A percentile compares a stretch with the other conserved stretches of the same genome.
phyloP scores from a whole-genome alignment of 2,113 vertebrate genomes.

The Lepus americanus region DNA sequence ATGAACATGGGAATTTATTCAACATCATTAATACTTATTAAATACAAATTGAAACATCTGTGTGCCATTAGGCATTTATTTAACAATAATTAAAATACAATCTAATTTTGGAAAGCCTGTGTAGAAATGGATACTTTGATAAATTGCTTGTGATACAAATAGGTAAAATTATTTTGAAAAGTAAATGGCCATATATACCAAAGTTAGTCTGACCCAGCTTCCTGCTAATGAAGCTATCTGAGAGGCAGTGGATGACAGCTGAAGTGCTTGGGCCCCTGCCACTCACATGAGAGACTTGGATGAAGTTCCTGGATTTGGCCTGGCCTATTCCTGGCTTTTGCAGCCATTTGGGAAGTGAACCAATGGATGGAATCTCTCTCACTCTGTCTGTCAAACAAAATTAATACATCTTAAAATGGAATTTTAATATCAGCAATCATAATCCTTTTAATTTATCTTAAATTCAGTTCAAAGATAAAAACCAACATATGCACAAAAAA shows the following conservation, averaged over 20 bases:
- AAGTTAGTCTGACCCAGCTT: background rate
- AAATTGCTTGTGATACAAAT: background rate
- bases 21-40: conserved; percentile 14
- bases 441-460: conserved; percentile 25
- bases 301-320: no score
- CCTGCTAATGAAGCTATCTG: no score
- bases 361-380: no score
- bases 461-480: conserved; percentile 44
- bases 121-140: background rate
- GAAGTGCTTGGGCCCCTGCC: no score
- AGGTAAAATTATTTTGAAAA: background rate
- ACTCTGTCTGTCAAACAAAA: no score
- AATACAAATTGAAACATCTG: background rate
- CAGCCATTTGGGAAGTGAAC: no score
- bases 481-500: background rate
- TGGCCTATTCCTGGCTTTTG: no score
- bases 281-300: no score
- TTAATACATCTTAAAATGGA: no score
- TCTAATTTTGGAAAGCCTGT: background rate
- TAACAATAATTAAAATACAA: background rate
- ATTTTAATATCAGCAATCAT: background rate
- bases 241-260: no score
- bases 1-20: conserved; percentile 44
- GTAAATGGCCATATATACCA: background rate
- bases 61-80: background rate